Conservation (phyloP, 2,888 invertebrate genomes). For the Amiota minor region DNA sequence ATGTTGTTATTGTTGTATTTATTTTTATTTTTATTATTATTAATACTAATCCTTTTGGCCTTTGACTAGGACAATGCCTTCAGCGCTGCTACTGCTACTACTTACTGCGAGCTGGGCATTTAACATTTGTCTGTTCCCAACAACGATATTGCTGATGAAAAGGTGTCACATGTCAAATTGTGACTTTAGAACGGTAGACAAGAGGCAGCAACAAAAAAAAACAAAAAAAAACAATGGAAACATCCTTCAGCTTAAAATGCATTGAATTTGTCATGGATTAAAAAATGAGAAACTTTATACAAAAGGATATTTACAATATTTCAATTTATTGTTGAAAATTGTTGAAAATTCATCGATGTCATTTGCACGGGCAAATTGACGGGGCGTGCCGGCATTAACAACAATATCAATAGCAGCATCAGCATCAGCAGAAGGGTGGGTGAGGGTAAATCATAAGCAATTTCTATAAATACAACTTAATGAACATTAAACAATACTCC, state of each 20-base stretch:
- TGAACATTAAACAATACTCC: slow-evolving; percentile 3
- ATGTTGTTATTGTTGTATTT: slow-evolving; percentile 1
- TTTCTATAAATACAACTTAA: not conserved
- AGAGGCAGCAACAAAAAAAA: not conserved
- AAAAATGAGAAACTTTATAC: slow-evolving; percentile 7
- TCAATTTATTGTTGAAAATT: not conserved
- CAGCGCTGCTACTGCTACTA: not conserved
- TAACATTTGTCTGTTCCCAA: slow-evolving; percentile 4
- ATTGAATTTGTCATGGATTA: slow-evolving; percentile 14
- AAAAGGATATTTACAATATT: not conserved
- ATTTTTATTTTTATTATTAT: not conserved
- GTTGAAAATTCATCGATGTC: slow-evolving; percentile 16
- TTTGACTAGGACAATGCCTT: slow-evolving; percentile 14
- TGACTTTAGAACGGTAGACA: slow-evolving; percentile 23
- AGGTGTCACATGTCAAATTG: slow-evolving; percentile 69
- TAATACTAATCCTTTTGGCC: not conserved
- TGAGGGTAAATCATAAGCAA: slow-evolving; percentile 1
- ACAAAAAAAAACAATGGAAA: not conserved
- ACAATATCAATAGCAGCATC: not conserved
- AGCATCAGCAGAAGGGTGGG: not conserved
- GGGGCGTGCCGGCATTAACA: slow-evolving; percentile 9
- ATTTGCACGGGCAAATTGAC: slow-evolving; percentile 5
- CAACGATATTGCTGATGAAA: slow-evolving; percentile 49
- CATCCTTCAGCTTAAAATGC: too few relatives aligned
- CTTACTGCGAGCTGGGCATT: slow-evolving; percentile 3